These are phyloP conservation scores for Corythoichthys haematopterus DNA, from an alignment of 2,113 vertebrate genomes.

Conservation along the genomic window DNA sequence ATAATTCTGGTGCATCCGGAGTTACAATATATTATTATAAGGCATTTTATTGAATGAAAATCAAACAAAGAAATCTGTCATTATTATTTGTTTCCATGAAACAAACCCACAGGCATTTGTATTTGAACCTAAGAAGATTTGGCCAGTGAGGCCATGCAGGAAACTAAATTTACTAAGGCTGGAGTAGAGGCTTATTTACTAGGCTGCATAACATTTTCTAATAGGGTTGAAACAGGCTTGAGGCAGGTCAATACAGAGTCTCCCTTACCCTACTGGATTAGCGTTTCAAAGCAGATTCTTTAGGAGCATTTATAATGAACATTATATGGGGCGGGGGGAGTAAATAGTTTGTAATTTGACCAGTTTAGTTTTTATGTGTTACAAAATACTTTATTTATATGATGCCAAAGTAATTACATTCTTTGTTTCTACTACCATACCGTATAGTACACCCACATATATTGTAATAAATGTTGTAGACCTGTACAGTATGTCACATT, in stretches of 20 bases:
- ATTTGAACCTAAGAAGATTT: conserved; percentile 58
- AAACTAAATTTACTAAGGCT: conserved; percentile 66
- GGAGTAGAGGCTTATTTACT: conserved; percentile 60
- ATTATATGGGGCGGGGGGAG: conserved; percentile 33
- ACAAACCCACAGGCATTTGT: conserved; percentile 6
- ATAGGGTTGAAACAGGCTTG: conserved; percentile 69
- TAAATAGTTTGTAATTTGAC: conserved; percentile 52
- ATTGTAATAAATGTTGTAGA: not conserved
- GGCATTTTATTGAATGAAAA: conserved; percentile 1
- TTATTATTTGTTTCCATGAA: conserved; percentile 15
- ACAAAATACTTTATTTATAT: conserved; percentile 26
- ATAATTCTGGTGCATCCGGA: not conserved
- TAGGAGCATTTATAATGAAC: conserved; percentile 64
- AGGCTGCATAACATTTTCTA: conserved; percentile 75
- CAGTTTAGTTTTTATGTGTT: conserved; percentile 40
- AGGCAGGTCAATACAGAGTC: conserved; percentile 73
- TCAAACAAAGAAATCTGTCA: not conserved
- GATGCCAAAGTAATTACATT: conserved; percentile 12
- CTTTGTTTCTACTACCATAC: not conserved
- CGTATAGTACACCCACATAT: not conserved
- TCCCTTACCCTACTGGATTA: conserved; percentile 74
- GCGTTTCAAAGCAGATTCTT: conserved; percentile 78
- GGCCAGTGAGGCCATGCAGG: conserved; percentile 49
- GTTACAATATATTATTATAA: not conserved
- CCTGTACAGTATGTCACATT: not conserved